A percentile compares a stretch with the other conserved stretches of the same genome.
These are phyloP conservation scores for Fregetta grallaria DNA, from an alignment of 2,113 vertebrate species.

Conservation along the genomic window DNA sequence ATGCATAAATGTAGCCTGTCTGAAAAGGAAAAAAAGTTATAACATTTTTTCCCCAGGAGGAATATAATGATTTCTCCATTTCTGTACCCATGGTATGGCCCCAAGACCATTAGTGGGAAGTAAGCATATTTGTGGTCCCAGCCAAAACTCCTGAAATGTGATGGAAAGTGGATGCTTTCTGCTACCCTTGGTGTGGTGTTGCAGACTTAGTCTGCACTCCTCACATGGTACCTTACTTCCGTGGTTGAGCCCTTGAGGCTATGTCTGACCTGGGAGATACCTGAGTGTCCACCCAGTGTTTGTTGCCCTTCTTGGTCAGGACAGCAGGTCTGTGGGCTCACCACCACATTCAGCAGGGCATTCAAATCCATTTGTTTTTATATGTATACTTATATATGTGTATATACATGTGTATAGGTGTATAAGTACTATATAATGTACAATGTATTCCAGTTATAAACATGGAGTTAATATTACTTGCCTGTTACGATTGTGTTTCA, in stretches of 20 bases:
- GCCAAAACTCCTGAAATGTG: not conserved
- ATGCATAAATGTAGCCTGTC: not conserved
- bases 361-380: not conserved
- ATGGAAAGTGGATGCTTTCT: not conserved
- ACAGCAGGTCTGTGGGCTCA: not conserved
- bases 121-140: not conserved
- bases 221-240: rapidly evolving
- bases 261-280: not conserved
- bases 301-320: not conserved
- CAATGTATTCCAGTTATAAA: not conserved
- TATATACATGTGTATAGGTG: rapidly evolving
- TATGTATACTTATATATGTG: not conserved
- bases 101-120: not conserved
- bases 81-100: not conserved
- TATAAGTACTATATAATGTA: not conserved
- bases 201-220: not conserved
- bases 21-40: not conserved
- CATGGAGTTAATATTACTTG: not conserved
- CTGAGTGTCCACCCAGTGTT: too few relatives aligned
- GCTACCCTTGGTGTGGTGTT: not conserved
- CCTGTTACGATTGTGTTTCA: not conserved
- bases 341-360: not conserved
- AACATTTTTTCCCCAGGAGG: not conserved
- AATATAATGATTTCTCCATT: not conserved
- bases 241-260: not conserved